Percentiles rank a stretch among this genome's conserved stretches.
These are phyloP conservation scores for Yponomeuta evonymella DNA, from an alignment of 2,888 invertebrate species.

Conservation along the genomic window DNA sequence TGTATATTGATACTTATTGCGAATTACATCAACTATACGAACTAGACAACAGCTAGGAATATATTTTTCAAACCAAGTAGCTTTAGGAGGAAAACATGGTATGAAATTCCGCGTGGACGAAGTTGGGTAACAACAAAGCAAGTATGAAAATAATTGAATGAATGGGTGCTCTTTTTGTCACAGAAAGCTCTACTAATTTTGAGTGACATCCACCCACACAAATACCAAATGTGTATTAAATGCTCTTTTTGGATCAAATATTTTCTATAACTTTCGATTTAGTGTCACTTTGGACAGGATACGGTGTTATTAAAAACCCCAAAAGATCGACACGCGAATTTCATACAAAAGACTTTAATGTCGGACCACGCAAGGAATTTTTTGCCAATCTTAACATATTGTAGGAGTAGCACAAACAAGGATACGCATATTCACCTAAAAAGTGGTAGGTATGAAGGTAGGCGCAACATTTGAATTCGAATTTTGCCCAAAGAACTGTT, in stretches of 20 bases:
- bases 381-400: constrained; percentile 6
- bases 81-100: no score
- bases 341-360: constrained; percentile 8
- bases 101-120: no score
- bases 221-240: constrained; percentile 61
- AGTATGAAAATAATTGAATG: background rate
- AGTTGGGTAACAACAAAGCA: no score
- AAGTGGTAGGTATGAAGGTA: background rate
- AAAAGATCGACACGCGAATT: constrained; percentile 26
- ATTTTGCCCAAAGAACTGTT: no score
- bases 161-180: constrained; percentile 33
- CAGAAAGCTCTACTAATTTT: constrained; percentile 42
- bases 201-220: constrained; percentile 67
- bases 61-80: no score
- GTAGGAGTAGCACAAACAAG: background rate
- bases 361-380: background rate
- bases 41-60: no score
- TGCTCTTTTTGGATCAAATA: constrained; percentile 58
- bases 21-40: no score
- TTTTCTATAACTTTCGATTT: constrained; percentile 48
- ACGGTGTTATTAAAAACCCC: constrained; percentile 46
- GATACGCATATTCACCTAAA: background rate
- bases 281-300: constrained; percentile 55
- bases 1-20: no score
- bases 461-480: no score